Conservation (phyloP, 2,888 invertebrate genomes). For the Aricia artaxerxes region DNA sequence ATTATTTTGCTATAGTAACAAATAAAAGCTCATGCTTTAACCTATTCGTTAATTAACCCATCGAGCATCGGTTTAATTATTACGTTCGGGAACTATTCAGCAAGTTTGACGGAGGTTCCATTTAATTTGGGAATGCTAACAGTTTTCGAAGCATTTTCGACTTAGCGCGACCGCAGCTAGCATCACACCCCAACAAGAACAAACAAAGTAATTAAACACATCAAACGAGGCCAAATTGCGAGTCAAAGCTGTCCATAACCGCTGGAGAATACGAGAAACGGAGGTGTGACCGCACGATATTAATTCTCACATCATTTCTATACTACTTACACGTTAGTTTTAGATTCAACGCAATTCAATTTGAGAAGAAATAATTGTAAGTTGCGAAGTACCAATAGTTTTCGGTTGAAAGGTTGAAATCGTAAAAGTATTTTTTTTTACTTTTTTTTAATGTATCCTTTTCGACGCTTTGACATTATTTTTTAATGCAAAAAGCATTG, state of each 20-base stretch:
- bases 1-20: background rate
- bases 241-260: slow-evolving; percentile 56
- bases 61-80: slow-evolving; percentile 59
- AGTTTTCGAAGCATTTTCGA: slow-evolving; percentile 72
- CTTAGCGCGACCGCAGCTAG: slow-evolving; percentile 73
- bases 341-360: background rate
- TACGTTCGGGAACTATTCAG: slow-evolving; percentile 70
- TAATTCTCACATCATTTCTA: slow-evolving; percentile 16
- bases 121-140: slow-evolving; percentile 76
- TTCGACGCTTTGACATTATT: no score
- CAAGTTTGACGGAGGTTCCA: slow-evolving; percentile 76
- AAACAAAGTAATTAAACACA: slow-evolving; percentile 81
- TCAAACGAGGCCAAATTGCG: slow-evolving; percentile 75
- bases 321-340: background rate
- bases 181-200: slow-evolving; percentile 71
- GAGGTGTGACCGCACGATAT: slow-evolving; percentile 29
- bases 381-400: background rate
- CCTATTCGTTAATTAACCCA: slow-evolving; percentile 32
- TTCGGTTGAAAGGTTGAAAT: no score
- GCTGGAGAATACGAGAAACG: slow-evolving; percentile 32
- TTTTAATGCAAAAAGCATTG: no score
- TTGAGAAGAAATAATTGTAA: background rate
- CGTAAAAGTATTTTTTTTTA: no score
- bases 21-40: background rate
- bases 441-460: no score